Conservation (phyloP, 2,888 invertebrate genomes). For the Chloroclystis v-ata region DNA sequence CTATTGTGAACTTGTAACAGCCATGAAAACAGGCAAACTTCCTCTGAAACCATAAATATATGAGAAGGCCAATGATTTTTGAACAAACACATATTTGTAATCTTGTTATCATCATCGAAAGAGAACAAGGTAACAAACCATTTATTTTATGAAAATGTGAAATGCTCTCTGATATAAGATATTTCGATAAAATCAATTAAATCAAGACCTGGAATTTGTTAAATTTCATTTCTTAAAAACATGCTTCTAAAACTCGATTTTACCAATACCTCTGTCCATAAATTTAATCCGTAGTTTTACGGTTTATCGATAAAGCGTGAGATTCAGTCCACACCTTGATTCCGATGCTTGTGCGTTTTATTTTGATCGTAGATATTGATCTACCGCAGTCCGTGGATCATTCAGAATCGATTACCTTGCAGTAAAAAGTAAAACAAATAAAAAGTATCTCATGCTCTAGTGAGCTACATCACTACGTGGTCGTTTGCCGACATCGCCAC, state of each 20-base stretch:
- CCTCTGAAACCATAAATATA: slow-evolving; percentile 21
- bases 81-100: not conserved
- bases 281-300: no score
- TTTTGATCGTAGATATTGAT: slow-evolving; percentile 24
- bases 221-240: no score
- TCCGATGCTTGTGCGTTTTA: slow-evolving; percentile 25
- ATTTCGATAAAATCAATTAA: no score
- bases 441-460: slow-evolving; percentile 52
- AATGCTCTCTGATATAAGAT: no score
- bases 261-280: no score
- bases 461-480: slow-evolving; percentile 44
- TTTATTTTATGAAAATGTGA: no score
- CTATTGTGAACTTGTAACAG: slow-evolving; percentile 13
- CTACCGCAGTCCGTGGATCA: slow-evolving; percentile 34
- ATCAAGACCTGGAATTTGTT: no score
- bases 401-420: slow-evolving; percentile 44
- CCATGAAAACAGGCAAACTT: slow-evolving; percentile 21
- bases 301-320: slow-evolving; percentile 5
- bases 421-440: slow-evolving; percentile 32
- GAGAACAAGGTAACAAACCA: no score
- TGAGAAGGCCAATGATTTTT: slow-evolving; percentile 12
- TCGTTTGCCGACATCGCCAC: slow-evolving; percentile 9
- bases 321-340: slow-evolving; percentile 18
- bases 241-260: no score
- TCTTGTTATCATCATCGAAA: not conserved